Evolutionary conservation across 2,888 invertebrate species (phyloP).

Genomic region (Cataglyphis rosenhaueri): DNA sequence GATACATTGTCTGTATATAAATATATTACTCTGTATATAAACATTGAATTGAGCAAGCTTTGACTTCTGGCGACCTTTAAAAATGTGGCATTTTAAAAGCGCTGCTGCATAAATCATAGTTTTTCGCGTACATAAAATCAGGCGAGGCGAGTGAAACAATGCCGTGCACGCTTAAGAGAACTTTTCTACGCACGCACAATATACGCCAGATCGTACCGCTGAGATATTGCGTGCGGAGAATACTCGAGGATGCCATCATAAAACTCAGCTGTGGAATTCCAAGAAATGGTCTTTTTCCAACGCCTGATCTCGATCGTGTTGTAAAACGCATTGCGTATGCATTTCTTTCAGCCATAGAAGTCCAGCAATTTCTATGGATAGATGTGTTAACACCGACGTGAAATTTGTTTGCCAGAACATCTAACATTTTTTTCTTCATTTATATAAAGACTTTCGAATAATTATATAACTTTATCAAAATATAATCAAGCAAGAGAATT

Average conservation of each 20-base stretch:
- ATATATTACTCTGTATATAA: not conserved
- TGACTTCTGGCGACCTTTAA: not conserved
- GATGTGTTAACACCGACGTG: not conserved
- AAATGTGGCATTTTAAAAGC: slow-evolving; percentile 1
- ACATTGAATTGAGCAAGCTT: not conserved
- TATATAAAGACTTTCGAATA: not conserved
- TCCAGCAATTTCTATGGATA: not conserved
- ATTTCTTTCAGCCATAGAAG: slow-evolving; percentile 20
- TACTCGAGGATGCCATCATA: slow-evolving; percentile 57
- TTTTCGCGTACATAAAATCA: slow-evolving; percentile 41
- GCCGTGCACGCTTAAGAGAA: slow-evolving; percentile 58
- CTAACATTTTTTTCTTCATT: not conserved
- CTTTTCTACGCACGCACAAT: slow-evolving; percentile 68
- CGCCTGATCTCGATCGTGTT: slow-evolving; percentile 58
- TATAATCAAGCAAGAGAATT: not conserved
- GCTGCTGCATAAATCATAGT: slow-evolving; percentile 33
- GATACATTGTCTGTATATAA: not conserved
- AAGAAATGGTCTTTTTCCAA: slow-evolving; percentile 46
- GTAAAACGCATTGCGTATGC: slow-evolving; percentile 55
- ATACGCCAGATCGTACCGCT: slow-evolving; percentile 57
- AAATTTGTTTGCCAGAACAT: not conserved
- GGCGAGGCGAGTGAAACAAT: slow-evolving; percentile 29
- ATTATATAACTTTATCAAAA: not conserved
- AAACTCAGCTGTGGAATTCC: slow-evolving; percentile 54
- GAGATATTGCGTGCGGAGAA: slow-evolving; percentile 62